phyloP scores from a whole-genome alignment of 1,140 invertebrate species.

The Bombus soroeensis region DNA sequence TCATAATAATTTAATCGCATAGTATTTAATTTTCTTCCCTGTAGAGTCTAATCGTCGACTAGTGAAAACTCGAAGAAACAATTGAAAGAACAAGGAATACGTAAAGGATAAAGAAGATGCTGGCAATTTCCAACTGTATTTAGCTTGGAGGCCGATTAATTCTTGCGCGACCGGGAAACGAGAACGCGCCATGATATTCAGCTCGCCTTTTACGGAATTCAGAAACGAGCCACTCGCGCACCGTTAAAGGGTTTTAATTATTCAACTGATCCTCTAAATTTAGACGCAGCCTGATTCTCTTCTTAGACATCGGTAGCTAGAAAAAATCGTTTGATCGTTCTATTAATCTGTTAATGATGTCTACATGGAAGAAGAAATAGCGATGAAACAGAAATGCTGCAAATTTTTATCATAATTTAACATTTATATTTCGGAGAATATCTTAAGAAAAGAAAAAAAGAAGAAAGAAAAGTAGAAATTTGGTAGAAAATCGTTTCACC shows the following conservation, averaged over 20 bases:
- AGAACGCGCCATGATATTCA: conserved; percentile 18
- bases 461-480: too few species aligned
- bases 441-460: too few species aligned
- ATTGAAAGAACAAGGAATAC: neutral
- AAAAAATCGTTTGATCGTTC: neutral
- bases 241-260: conserved; percentile 20
- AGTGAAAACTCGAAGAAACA: neutral
- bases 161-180: conserved; percentile 26
- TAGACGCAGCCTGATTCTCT: neutral
- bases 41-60: neutral
- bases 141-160: conserved; percentile 17
- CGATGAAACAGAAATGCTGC: too few species aligned
- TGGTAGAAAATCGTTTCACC: too few species aligned
- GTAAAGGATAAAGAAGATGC: neutral
- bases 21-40: neutral
- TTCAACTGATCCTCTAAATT: neutral
- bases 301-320: neutral
- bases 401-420: too few species aligned
- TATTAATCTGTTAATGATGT: neutral
- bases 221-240: neutral
- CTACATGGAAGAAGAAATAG: too few species aligned
- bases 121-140: neutral
- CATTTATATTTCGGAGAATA: too few species aligned
- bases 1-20: too few species aligned
- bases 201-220: conserved; percentile 11